Percentiles rank a stretch among this genome's conserved stretches.
phyloP scores from a whole-genome alignment of 2,113 vertebrate genomes.

The Pseudopodoces humilis region DNA sequence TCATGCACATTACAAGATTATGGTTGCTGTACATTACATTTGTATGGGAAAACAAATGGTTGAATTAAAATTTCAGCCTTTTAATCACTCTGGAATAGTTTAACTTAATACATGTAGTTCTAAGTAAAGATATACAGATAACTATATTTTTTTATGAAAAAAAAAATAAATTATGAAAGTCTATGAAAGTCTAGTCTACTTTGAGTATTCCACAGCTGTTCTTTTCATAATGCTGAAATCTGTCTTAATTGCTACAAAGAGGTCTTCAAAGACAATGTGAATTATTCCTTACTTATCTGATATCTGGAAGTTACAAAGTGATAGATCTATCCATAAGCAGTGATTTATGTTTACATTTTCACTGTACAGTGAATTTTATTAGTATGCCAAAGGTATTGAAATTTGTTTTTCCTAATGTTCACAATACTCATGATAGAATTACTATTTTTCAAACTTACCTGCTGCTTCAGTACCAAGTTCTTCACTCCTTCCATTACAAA shows the following conservation, averaged over 20 bases:
- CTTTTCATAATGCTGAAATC: background rate
- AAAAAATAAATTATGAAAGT: background rate
- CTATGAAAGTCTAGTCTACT: background rate
- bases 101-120: background rate
- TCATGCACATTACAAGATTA: background rate
- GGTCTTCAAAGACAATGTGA: background rate
- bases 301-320: background rate
- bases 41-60: background rate
- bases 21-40: background rate
- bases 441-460: slow-evolving; percentile 78
- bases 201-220: background rate
- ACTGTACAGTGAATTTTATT: background rate
- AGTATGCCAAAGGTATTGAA: background rate
- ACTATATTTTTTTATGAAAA: background rate
- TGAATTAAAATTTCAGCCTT: background rate
- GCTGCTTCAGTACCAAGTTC: slow-evolving; percentile 96
- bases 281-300: background rate
- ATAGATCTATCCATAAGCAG: background rate
- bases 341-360: background rate
- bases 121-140: background rate
- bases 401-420: background rate
- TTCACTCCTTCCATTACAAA: slow-evolving; percentile 99
- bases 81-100: background rate
- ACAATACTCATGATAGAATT: background rate
- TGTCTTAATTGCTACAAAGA: background rate